Evolutionary conservation across 2,888 invertebrate genomes (phyloP), one percentile per base, ranked within the genome.

Genomic region (Malacosoma neustria): DNA sequence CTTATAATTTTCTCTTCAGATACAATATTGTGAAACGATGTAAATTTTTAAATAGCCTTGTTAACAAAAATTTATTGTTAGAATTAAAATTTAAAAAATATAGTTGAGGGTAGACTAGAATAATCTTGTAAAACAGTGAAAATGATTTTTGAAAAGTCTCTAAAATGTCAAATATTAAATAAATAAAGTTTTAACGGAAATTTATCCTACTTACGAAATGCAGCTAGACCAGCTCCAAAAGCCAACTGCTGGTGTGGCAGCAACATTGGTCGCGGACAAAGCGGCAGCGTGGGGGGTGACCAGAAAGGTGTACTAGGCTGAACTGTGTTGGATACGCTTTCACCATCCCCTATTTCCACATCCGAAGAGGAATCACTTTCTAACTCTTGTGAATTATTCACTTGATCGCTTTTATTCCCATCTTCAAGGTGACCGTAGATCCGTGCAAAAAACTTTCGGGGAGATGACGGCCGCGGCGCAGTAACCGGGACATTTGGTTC

Each of bases 361-460:
- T 87, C 86, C 0, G 84, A 84, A n/a, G 76, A 81, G 1, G 81
- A 81, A 32, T 76, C 80, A 50, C 81, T 81, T 31, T 71, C 77
- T 12, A 57, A 62, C 31, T 46, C 61, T 14, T 43, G 56, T 37
- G 49, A 51, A 34, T 45, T 52, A 39, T 48, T 57, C 43, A 49
- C 64, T 11, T 34, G 57, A 15, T 40, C 45, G 49, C 57, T 51
- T 35, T 50, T 51, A 33, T 39, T 46, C 3, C 67, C 61, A 38
- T 76, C 65, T 49, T 93, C 93, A n/a, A 93, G 80, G 54, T 93
- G 91, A 1, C 93, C 94, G 58, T 94, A 94, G 30, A 94, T 84
- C 38, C 93, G 87, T 35, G 93, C 92, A 63, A 94, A 94, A 70
- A 94, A 94, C 56, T 92, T 91, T 14, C 93, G 87, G 38, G 94